Conservation (phyloP, 2,888 invertebrate genomes). For the Octonoba sinensis region DNA sequence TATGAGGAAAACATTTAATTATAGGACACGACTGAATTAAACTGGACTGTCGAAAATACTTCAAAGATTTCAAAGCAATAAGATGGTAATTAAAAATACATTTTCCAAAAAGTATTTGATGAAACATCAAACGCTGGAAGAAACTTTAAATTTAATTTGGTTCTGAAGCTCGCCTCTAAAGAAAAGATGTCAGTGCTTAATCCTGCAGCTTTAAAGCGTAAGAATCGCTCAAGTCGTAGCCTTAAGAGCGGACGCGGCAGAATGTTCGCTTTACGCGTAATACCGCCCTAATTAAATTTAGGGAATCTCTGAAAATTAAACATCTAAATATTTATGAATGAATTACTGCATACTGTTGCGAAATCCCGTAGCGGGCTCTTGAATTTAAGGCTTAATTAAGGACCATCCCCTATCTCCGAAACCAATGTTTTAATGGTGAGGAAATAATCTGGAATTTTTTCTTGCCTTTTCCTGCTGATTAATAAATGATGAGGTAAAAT, state of each 20-base stretch:
- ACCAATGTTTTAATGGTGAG: slow-evolving; percentile 27
- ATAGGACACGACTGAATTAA: too few relatives aligned
- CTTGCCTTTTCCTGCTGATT: slow-evolving; percentile 4
- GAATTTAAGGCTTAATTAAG: slow-evolving; percentile 55
- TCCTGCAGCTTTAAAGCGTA: slow-evolving; percentile 49
- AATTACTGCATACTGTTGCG: slow-evolving; percentile 16
- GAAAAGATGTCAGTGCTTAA: slow-evolving; percentile 49
- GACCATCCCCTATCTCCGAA: slow-evolving; percentile 6
- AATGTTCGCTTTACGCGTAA: slow-evolving; percentile 41
- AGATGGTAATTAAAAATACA: slow-evolving; percentile 46
- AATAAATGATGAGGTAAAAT: slow-evolving; percentile 37
- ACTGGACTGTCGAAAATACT: too few relatives aligned
- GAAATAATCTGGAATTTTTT: slow-evolving; percentile 21
- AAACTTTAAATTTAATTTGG: slow-evolving; percentile 55
- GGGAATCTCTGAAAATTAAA: slow-evolving; percentile 59
- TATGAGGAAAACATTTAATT: too few relatives aligned
- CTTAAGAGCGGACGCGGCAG: slow-evolving; percentile 17
- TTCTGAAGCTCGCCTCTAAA: slow-evolving; percentile 37
- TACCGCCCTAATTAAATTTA: slow-evolving; percentile 51
- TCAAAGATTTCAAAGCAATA: slow-evolving; percentile 7
- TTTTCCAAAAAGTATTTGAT: slow-evolving; percentile 27
- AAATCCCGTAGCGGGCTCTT: slow-evolving; percentile 22
- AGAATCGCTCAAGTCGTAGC: slow-evolving; percentile 41
- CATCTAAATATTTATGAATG: slow-evolving; percentile 53
- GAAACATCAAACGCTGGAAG: slow-evolving; percentile 46